Base-by-base conservation (phyloP, 1,140 invertebrate genomes). In the Listronotus bonariensis region DNA sequence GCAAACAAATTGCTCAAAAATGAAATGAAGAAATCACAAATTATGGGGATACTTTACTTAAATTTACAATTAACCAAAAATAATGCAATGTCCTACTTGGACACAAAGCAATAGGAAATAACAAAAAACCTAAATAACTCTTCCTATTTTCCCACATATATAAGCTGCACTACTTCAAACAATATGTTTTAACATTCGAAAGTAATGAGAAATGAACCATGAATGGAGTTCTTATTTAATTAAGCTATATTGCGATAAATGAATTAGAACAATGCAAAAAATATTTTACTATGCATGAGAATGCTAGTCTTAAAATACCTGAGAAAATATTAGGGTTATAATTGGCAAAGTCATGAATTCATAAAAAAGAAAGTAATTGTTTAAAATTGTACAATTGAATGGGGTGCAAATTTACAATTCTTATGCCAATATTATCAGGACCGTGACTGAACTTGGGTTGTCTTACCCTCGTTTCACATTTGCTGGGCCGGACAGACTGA, bases 191-290 rank as follows among this genome's bases (percentile, higher is more conserved):
- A 32, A 48, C 12, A 60, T 60, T 51, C 58, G 58, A 60, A 60
- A 60, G 58, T 52, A 60, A 60, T 60, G 58, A 60, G 58, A 60
- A 60, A 48, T 48, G 45, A 51, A 52, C 48, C 58, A 46, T 52
- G 42, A 43, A 42, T 31, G 26, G 15, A 7, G 9, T 26, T 26
- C 12, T 20, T n/a, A 15, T 54, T 45, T 41, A 46, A 42, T 10
- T 32, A 17, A 31, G 10, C 9, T 7, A 34, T 48, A 36, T 59
- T 46, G 56, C 56, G 40, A 59, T 49, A 49, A 59, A 48, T 34
- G 41, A 52, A 38, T 41, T 14, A 9, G 48, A 60, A 51, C 58
- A 60, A 49, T 49, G 20, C 7, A 40, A 32, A 14, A 51, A 40
- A 36, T 34, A 10, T 10, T 10, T 36, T 36, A 1, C 20, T 26